These are phyloP conservation scores for Hyppa rectilinea DNA, from an alignment of 2,888 invertebrate species.

Conservation along the genomic window DNA sequence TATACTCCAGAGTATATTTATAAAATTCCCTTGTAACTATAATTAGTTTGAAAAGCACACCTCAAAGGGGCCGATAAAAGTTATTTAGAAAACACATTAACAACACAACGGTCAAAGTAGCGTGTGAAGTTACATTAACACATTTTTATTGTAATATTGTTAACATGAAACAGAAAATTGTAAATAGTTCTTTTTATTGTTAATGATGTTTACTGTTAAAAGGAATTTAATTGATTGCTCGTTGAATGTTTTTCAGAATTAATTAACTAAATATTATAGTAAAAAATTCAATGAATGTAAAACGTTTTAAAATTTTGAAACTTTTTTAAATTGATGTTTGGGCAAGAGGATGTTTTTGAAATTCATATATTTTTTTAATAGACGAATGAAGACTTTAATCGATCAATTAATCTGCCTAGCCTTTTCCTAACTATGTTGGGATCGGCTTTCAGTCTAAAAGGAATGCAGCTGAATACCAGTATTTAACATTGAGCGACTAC, in stretches of 20 bases:
- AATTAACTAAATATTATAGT: neutral
- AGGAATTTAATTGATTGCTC: neutral
- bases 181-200: slow-evolving; percentile 24
- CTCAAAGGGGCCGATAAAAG: slow-evolving; percentile 41
- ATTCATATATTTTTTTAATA: neutral
- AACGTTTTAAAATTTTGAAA: neutral
- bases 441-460: no score
- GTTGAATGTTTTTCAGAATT: neutral
- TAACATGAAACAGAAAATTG: slow-evolving; percentile 9
- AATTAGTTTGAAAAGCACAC: slow-evolving; percentile 30
- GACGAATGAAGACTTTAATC: neutral
- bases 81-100: slow-evolving; percentile 53
- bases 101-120: slow-evolving; percentile 27
- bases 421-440: no score
- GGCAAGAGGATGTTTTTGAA: neutral
- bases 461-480: no score
- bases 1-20: neutral
- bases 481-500: no score
- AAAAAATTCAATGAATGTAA: neutral
- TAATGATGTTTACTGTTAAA: slow-evolving; percentile 14
- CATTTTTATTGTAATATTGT: slow-evolving; percentile 49
- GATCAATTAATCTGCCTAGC: no score
- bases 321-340: neutral
- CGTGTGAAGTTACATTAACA: slow-evolving; percentile 62
- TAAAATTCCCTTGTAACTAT: slow-evolving; percentile 24